phyloP scores from a whole-genome alignment of 2,797 vertebrate species.

The Takifugu ocellatus region DNA sequence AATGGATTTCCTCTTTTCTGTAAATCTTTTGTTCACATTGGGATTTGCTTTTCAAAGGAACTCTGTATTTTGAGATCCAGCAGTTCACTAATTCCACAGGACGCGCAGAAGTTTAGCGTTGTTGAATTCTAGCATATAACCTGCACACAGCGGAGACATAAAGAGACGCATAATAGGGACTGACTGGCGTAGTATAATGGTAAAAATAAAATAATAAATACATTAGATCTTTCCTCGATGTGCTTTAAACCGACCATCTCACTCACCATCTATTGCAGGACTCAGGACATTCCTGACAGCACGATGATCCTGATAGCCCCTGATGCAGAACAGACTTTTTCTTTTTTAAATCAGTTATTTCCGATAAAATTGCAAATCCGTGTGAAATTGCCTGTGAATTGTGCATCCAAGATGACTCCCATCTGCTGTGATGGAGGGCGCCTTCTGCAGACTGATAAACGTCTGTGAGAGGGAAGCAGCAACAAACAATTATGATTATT shows the following conservation, averaged over 20 bases:
- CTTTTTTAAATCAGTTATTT: too few species aligned
- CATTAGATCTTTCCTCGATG: slow-evolving; percentile 18
- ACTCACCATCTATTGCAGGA: slow-evolving; percentile 52
- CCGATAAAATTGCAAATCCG: neutral
- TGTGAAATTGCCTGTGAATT: slow-evolving; percentile 16
- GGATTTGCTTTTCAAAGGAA: slow-evolving; percentile 61
- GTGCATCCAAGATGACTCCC: slow-evolving; percentile 7
- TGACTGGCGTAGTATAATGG: slow-evolving; percentile 14
- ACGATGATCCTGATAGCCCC: slow-evolving; percentile 60
- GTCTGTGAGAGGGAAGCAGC: slow-evolving; percentile 12
- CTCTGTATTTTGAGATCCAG: slow-evolving; percentile 55
- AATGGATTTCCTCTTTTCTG: neutral
- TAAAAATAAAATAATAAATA: slow-evolving; percentile 3
- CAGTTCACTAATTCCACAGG: slow-evolving; percentile 27
- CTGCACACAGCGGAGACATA: slow-evolving; percentile 20
- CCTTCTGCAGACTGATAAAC: slow-evolving; percentile 23
- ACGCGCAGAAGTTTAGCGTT: slow-evolving; percentile 27
- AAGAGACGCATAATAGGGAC: slow-evolving; percentile 11
- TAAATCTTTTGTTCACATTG: slow-evolving; percentile 27
- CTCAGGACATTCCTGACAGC: slow-evolving; percentile 47
- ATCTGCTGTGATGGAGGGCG: slow-evolving; percentile 6
- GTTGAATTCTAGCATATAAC: slow-evolving; percentile 21
- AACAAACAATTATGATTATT: slow-evolving; percentile 12
- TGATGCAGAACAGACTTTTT: slow-evolving; percentile 29
- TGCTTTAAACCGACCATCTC: slow-evolving; percentile 5